Evolutionary conservation across 1,140 invertebrate genomes (phyloP).

Genomic region (Euura lappo): DNA sequence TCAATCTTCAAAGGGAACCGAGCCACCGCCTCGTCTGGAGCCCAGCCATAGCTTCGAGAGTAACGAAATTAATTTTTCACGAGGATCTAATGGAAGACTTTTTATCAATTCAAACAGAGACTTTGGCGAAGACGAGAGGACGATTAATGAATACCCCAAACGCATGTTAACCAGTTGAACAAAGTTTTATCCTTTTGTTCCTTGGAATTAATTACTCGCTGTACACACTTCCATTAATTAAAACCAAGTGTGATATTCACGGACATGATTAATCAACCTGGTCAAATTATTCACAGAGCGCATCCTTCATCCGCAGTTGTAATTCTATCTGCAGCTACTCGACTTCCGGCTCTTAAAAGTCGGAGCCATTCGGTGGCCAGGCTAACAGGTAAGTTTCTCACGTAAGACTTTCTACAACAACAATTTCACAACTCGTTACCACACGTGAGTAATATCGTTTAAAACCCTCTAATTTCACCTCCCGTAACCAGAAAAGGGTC

Average conservation of each 20-base stretch:
- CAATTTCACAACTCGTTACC: neutral
- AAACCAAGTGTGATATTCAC: neutral
- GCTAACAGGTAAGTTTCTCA: neutral
- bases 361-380: neutral
- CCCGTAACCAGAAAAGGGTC: neutral
- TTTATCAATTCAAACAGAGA: neutral
- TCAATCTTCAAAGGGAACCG: slow-evolving; percentile 1
- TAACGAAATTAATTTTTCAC: neutral
- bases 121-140: too few species aligned
- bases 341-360: neutral
- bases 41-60: neutral
- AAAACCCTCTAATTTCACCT: neutral
- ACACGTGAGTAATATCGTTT: neutral
- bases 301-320: neutral
- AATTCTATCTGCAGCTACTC: too few species aligned
- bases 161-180: too few species aligned
- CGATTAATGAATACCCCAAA: too few species aligned
- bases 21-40: neutral
- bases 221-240: neutral
- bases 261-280: neutral
- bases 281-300: neutral
- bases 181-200: neutral
- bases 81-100: neutral
- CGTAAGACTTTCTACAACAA: neutral
- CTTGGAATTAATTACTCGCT: neutral